Evolutionary conservation across 2,888 invertebrate species (phyloP), one percentile per base, ranked within the genome.

Genomic region (Drosophila ustulata): DNA sequence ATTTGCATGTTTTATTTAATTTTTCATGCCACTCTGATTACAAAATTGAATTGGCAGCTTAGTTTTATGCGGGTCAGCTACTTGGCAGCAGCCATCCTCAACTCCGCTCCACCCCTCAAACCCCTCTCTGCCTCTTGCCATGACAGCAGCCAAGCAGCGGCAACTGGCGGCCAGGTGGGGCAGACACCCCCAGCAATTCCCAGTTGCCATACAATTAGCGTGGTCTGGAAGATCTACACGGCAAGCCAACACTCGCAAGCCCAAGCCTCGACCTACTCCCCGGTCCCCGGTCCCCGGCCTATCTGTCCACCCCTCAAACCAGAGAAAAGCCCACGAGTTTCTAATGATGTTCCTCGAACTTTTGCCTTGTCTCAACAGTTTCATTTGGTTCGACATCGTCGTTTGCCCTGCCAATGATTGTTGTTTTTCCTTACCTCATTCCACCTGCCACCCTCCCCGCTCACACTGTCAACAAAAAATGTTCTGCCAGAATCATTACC

Each of bases 31-130:
- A 75, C 88, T 82, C 84, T 83, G 85, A 88, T 81, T 89, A 82
- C 80, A 70, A 89, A 88, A 88, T 88, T 88, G 84, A 89, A 88
- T 86, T 88, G 88, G 80, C 86, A 88, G 87, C 87, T 84, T 88
- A 87, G 88, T 86, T 87, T 79, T 80, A 76, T 71, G 74, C 68
- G 65, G 75, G 76, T 71, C 77, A 76, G 80, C 80, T 76, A 83
- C 83, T 81, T 80, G 75, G 30, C 26, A 62, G 46, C 30, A 39
- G 45, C 47, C 51, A 50, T 32, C 23, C 4, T 9, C 8, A n/a
- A 18, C 30, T 51, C 34, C 9, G 25, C 6, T 9, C 1, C 43
- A 28, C 11, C 11, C n/a, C 7, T 7, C 13, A n/a, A 23, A 23
- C 45, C 3, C 30, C n/a, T 8, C 9, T 8, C 30, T 28, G 4